Conservation (phyloP, 2,797 vertebrate species). For the Lutjanus campechanus region DNA sequence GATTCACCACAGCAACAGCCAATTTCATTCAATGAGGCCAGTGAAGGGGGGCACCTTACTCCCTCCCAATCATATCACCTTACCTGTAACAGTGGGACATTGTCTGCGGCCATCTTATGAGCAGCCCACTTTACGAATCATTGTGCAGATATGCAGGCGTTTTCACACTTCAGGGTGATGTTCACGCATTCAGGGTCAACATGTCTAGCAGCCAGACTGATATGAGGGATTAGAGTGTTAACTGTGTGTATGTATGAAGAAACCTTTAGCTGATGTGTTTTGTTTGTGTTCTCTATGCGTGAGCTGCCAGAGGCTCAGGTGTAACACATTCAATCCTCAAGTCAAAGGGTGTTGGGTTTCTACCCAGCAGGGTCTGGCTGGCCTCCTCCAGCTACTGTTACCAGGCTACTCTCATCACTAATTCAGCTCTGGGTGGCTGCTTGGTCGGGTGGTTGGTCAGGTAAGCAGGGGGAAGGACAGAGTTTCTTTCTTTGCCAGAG, state of each 20-base stretch:
- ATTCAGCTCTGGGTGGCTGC: constrained; percentile 78
- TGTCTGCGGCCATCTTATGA: constrained; percentile 47
- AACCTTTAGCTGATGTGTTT: constrained; percentile 56
- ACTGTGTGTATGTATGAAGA: constrained; percentile 34
- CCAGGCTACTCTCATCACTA: constrained; percentile 84
- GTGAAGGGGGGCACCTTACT: constrained; percentile 36
- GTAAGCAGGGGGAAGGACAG: constrained; percentile 46
- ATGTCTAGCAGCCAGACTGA: constrained; percentile 35
- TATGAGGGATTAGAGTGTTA: constrained; percentile 35
- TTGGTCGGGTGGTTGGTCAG: constrained; percentile 45
- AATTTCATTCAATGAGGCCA: constrained; percentile 57
- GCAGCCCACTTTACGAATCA: constrained; percentile 11
- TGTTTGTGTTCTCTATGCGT: constrained; percentile 62
- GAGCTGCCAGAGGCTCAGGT: constrained; percentile 74
- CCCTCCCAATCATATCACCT: constrained; percentile 63
- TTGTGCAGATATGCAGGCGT: constrained; percentile 33
- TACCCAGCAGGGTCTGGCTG: constrained; percentile 67
- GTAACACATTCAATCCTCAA: constrained; percentile 77
- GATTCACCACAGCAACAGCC: constrained; percentile 61
- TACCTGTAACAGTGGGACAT: constrained; percentile 63
- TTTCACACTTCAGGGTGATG: constrained; percentile 36
- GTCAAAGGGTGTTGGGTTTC: constrained; percentile 81
- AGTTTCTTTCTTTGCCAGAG: constrained; percentile 55
- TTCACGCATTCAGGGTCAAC: constrained; percentile 28
- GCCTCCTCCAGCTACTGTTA: constrained; percentile 81